phyloP scores from a whole-genome alignment of 2,113 vertebrate genomes.

The Aix galericulata region DNA sequence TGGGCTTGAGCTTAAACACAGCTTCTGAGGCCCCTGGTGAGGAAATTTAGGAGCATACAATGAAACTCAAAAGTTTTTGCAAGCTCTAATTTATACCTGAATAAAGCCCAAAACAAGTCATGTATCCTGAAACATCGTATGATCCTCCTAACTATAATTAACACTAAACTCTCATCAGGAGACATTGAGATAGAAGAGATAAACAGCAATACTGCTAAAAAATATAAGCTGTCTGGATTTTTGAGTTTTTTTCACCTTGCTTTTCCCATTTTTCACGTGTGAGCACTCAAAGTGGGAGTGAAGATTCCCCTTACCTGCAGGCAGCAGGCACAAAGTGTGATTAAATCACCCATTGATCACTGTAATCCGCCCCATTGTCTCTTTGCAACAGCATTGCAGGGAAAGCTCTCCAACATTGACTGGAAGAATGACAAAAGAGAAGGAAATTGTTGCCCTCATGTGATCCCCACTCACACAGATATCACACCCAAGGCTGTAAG shows the following conservation, averaged over 20 bases:
- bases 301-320: neutral
- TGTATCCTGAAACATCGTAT: neutral
- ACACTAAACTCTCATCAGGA: neutral
- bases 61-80: neutral
- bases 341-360: neutral
- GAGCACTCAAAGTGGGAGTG: neutral
- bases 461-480: neutral
- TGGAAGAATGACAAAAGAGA: neutral
- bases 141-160: neutral
- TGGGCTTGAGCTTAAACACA: accelerated
- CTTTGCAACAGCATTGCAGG: neutral
- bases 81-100: neutral
- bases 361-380: neutral
- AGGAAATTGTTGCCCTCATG: neutral
- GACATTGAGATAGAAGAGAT: neutral
- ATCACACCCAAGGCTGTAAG: neutral
- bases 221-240: neutral
- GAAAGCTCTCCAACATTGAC: neutral
- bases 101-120: neutral
- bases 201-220: neutral
- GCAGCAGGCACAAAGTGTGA: neutral
- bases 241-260: neutral
- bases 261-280: neutral
- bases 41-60: neutral
- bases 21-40: neutral